phyloP scores from a whole-genome alignment of 1,140 invertebrate species.

The Hylaeus volcanicus region DNA sequence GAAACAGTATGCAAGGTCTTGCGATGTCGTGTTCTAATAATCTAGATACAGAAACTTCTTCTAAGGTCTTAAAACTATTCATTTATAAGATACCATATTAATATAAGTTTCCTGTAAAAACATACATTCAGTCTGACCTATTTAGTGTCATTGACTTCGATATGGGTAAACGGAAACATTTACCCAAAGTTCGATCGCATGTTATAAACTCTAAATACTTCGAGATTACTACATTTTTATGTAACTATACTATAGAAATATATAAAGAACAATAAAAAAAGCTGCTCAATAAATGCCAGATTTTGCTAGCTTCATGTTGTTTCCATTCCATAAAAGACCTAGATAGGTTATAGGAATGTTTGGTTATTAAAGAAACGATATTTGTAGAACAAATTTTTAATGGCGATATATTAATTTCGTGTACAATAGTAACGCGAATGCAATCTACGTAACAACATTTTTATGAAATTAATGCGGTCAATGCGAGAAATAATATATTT shows the following conservation, averaged over 20 bases:
- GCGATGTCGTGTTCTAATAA: background rate
- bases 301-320: constrained; percentile 21
- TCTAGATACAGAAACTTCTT: background rate
- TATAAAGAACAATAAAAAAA: constrained; percentile 35
- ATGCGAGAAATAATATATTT: background rate
- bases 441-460: background rate
- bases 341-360: background rate
- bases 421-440: fast-evolving
- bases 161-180: background rate
- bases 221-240: background rate
- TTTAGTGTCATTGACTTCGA: background rate
- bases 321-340: constrained; percentile 14
- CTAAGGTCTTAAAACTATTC: background rate
- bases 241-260: constrained; percentile 1
- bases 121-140: background rate
- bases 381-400: background rate
- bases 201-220: no score
- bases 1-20: background rate
- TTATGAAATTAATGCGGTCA: background rate
- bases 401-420: background rate
- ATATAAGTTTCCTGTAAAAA: background rate
- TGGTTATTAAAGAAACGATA: background rate
- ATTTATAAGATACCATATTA: background rate
- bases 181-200: background rate
- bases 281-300: constrained; percentile 29